Percentiles rank a stretch among this genome's conserved stretches.
Conservation (phyloP, 2,113 vertebrate genomes). For the Uria aalge region DNA sequence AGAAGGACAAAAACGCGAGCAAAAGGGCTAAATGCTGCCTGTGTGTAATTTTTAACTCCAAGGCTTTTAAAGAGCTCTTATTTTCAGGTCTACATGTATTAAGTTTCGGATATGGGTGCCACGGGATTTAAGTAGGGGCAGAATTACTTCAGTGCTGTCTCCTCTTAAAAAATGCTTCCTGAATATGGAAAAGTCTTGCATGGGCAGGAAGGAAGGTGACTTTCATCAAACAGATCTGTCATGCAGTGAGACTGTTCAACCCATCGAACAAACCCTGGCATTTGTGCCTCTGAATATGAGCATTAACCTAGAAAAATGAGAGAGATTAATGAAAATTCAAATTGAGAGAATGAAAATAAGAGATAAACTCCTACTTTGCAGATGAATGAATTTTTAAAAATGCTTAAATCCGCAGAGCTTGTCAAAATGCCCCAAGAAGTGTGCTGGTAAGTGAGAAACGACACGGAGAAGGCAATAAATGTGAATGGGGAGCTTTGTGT, state of each 20-base stretch:
- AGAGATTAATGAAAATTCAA: slow-evolving; percentile 55
- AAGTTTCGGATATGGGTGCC: slow-evolving; percentile 36
- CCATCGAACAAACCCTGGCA: slow-evolving; percentile 22
- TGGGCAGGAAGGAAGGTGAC: slow-evolving; percentile 61
- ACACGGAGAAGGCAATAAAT: slow-evolving; percentile 1
- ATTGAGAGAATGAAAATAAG: slow-evolving; percentile 37
- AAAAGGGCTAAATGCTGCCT: slow-evolving; percentile 8
- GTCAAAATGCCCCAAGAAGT: slow-evolving; percentile 23
- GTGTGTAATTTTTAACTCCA: background rate
- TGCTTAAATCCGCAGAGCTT: background rate
- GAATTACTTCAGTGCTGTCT: slow-evolving; percentile 49
- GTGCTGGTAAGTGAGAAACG: slow-evolving; percentile 42
- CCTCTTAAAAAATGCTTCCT: slow-evolving; percentile 60
- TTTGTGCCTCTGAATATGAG: slow-evolving; percentile 23
- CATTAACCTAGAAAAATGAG: slow-evolving; percentile 32
- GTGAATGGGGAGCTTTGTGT: slow-evolving; percentile 47
- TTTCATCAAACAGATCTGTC: slow-evolving; percentile 66
- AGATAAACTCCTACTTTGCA: slow-evolving; percentile 34
- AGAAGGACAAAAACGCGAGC: background rate
- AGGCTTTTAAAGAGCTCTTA: slow-evolving; percentile 35
- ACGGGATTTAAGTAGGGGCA: slow-evolving; percentile 43
- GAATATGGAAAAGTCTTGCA: slow-evolving; percentile 56
- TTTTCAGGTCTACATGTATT: background rate
- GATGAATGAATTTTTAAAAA: background rate
- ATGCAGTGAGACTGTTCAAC: slow-evolving; percentile 37